phyloP scores from a whole-genome alignment of 2,797 vertebrate species.

The Neomorphus geoffroyi region DNA sequence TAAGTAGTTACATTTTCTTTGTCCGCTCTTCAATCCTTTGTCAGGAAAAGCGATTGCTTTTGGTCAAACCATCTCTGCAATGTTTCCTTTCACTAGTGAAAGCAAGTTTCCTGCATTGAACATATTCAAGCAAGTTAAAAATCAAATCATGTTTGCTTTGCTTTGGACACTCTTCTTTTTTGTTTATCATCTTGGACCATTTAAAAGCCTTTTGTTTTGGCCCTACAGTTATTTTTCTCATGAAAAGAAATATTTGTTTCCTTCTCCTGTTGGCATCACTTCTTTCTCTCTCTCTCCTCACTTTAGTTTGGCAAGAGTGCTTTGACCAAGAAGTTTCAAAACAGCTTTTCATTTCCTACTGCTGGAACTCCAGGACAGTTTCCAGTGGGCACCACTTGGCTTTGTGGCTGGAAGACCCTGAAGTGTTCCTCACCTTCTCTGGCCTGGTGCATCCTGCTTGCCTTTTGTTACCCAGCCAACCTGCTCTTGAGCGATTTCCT shows the following conservation, averaged over 20 bases:
- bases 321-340: neutral
- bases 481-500: neutral
- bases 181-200: neutral
- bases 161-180: neutral
- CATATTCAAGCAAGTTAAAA: constrained; percentile 20
- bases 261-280: neutral
- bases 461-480: neutral
- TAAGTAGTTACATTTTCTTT: neutral
- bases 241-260: neutral
- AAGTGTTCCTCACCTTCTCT: neutral
- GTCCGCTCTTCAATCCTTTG: neutral
- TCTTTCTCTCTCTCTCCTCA: neutral
- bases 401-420: neutral
- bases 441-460: neutral
- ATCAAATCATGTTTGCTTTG: neutral
- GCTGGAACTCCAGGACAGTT: neutral
- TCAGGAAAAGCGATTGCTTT: neutral
- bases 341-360: neutral
- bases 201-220: neutral
- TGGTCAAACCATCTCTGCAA: neutral
- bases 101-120: neutral
- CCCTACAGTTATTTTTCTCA: neutral
- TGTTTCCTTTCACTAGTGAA: neutral
- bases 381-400: neutral
- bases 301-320: neutral